Evolutionary conservation across 2,113 vertebrate genomes (phyloP).

Genomic region (Paramormyrops kingsleyae): DNA sequence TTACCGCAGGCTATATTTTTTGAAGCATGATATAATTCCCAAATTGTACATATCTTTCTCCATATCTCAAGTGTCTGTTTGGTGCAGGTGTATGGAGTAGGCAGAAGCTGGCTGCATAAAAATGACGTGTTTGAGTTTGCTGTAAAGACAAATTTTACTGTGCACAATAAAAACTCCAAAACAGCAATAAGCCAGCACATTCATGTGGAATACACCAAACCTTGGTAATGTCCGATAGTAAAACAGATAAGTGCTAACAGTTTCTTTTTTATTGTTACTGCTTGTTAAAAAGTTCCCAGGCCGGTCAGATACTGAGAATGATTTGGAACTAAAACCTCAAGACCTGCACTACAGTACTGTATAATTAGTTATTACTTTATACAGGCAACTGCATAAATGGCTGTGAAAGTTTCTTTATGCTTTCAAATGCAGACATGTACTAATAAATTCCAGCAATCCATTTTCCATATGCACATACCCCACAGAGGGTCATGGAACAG

Average conservation of each 20-base stretch:
- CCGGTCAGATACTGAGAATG: background rate
- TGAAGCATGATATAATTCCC: background rate
- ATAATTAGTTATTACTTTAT: background rate
- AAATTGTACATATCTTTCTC: background rate
- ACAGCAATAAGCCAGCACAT: background rate
- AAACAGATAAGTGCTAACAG: background rate
- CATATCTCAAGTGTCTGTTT: background rate
- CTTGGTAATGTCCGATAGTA: background rate
- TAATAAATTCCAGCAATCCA: background rate
- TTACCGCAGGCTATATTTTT: background rate
- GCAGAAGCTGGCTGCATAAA: background rate
- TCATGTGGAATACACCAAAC: background rate
- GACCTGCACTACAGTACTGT: background rate
- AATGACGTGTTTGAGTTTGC: background rate
- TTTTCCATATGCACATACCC: background rate
- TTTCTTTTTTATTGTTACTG: background rate
- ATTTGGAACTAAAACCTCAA: background rate
- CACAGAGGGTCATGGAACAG: background rate
- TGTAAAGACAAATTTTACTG: background rate
- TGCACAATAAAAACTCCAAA: background rate
- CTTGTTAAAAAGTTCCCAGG: background rate
- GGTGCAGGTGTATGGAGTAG: background rate
- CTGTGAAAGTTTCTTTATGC: background rate
- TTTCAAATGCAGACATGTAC: background rate
- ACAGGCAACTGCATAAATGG: background rate